A percentile compares a stretch with the other conserved stretches of the same genome.
These are phyloP conservation scores for Archegozetes longisetosus DNA, from an alignment of 1,140 invertebrate species.

Conservation along the genomic window DNA sequence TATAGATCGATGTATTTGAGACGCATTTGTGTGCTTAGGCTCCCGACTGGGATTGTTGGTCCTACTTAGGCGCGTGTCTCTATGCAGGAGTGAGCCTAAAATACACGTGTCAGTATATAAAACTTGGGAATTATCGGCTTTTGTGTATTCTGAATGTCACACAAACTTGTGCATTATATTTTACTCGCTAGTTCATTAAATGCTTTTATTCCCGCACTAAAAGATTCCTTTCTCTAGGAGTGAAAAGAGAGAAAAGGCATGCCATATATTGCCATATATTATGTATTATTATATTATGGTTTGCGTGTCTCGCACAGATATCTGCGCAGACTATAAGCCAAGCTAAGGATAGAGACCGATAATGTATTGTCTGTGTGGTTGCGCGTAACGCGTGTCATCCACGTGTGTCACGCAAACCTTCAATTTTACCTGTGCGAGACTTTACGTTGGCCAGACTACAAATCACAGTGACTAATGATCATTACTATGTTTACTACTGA, in stretches of 20 bases:
- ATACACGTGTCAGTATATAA: neutral
- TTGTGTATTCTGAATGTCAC: neutral
- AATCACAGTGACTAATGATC: slow-evolving; percentile 19
- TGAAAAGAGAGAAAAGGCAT: neutral
- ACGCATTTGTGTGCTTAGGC: neutral
- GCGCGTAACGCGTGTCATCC: slow-evolving; percentile 12
- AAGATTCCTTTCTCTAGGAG: neutral
- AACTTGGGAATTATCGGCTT: neutral
- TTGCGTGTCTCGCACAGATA: neutral
- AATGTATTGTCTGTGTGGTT: slow-evolving; percentile 3
- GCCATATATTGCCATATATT: neutral
- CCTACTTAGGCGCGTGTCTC: neutral
- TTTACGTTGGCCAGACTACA: slow-evolving; percentile 10
- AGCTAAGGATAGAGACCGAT: neutral
- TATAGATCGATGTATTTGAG: neutral
- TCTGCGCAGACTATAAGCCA: neutral
- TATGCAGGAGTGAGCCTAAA: neutral
- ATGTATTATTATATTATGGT: neutral
- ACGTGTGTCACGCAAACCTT: slow-evolving; percentile 12
- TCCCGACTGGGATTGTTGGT: neutral
- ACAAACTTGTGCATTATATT: neutral
- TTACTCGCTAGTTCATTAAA: neutral
- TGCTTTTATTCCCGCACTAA: neutral
- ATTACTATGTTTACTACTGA: slow-evolving; percentile 16
- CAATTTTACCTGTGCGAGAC: slow-evolving; percentile 9